These are phyloP conservation scores for Drosophila truncata DNA, from an alignment of 1,140 invertebrate species.

Conservation along the genomic window DNA sequence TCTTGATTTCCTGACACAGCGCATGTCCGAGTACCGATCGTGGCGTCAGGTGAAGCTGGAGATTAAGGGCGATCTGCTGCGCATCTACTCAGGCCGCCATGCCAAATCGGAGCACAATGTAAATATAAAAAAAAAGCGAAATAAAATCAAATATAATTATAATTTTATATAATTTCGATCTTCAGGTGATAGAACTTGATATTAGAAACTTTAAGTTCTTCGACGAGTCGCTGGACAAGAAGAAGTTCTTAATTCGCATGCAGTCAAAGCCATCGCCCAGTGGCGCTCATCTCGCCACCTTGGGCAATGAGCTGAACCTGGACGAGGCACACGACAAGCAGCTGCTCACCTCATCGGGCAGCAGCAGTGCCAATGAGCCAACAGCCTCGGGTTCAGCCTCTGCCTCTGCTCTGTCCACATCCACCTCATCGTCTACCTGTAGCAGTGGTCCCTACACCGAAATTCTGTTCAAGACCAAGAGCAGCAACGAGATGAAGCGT, in stretches of 20 bases:
- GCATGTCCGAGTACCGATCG: conserved; percentile 84
- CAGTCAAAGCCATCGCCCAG: conserved; percentile 77
- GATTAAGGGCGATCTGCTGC: conserved; percentile 79
- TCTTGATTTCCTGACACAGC: conserved; percentile 31
- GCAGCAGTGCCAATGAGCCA: conserved; percentile 63
- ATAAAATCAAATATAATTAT: conserved; percentile 11
- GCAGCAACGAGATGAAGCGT: conserved; percentile 80
- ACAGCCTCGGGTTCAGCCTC: conserved; percentile 19
- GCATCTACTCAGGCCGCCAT: conserved; percentile 80
- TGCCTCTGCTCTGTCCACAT: conserved; percentile 35
- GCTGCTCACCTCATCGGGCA: conserved; percentile 65
- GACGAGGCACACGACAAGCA: conserved; percentile 69
- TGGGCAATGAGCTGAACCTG: conserved; percentile 78
- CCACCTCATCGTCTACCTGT: conserved; percentile 30
- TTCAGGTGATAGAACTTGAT: conserved; percentile 83
- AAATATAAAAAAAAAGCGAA: conserved; percentile 13
- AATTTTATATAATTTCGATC: background rate
- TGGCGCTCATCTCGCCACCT: conserved; percentile 63
- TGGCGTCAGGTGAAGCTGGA: conserved; percentile 84
- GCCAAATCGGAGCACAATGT: conserved; percentile 83
- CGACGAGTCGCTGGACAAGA: conserved; percentile 82
- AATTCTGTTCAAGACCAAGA: conserved; percentile 82
- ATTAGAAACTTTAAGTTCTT: conserved; percentile 84
- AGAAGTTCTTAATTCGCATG: conserved; percentile 83
- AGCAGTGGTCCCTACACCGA: conserved; percentile 73